Conservation (phyloP, 2,888 invertebrate genomes). For the Acanthosepion lycidas region DNA sequence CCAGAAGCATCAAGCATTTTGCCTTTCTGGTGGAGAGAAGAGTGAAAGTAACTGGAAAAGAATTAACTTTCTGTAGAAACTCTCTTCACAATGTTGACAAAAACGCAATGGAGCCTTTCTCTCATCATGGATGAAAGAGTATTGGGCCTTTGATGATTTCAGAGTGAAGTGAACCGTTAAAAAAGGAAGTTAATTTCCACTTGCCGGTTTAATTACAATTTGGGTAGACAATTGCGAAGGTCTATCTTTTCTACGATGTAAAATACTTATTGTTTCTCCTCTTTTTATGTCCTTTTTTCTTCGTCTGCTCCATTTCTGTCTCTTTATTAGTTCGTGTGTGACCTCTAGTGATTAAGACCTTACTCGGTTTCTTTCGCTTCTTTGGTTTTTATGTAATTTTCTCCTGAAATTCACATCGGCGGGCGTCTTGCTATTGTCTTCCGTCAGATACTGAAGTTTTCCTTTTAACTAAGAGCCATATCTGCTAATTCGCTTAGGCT, state of each 20-base stretch:
- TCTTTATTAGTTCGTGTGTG: not conserved
- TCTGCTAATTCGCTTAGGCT: not conserved
- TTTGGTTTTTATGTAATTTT: constrained; percentile 14
- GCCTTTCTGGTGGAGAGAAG: not conserved
- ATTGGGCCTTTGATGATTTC: not conserved
- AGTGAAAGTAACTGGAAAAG: not conserved
- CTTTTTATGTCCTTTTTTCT: not conserved
- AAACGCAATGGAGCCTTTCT: not conserved
- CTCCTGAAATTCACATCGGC: not conserved
- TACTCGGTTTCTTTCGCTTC: not conserved
- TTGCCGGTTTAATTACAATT: constrained; percentile 13
- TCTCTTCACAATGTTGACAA: not conserved
- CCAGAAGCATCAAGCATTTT: not conserved
- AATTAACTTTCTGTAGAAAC: not conserved
- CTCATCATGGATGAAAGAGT: constrained; percentile 9
- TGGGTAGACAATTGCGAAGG: constrained; percentile 33
- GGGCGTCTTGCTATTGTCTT: not conserved
- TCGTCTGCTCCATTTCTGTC: not conserved
- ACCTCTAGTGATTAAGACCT: constrained; percentile 10
- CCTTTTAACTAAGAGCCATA: not conserved
- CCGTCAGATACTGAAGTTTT: too few relatives aligned
- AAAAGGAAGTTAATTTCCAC: constrained; percentile 17
- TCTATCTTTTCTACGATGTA: not conserved
- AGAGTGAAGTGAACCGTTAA: constrained; percentile 16
- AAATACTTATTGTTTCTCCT: not conserved